Evolutionary conservation across 2,797 vertebrate species (phyloP).

Genomic region (Cyclopterus lumpus): DNA sequence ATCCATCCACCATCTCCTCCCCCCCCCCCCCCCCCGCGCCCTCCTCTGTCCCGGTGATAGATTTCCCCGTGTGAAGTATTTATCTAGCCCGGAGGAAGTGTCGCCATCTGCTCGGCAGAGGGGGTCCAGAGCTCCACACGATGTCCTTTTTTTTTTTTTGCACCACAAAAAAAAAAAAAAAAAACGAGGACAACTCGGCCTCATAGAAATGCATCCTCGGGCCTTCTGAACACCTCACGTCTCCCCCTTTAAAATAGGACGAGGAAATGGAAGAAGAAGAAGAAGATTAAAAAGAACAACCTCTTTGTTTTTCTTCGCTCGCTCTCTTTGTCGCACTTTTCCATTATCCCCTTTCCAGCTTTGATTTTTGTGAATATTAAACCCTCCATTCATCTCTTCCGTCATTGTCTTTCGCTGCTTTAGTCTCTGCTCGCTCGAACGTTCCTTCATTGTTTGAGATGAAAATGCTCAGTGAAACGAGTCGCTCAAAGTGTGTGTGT

Average conservation of each 20-base stretch:
- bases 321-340: neutral
- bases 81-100: constrained; percentile 77
- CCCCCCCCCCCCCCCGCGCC: constrained; percentile 50
- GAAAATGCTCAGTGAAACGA: constrained; percentile 43
- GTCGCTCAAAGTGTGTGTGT: constrained; percentile 27
- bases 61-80: constrained; percentile 78
- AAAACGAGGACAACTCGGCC: constrained; percentile 45
- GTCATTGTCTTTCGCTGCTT: constrained; percentile 23
- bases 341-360: constrained; percentile 3
- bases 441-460: constrained; percentile 21
- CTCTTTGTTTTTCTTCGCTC: neutral
- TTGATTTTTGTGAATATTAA: neutral
- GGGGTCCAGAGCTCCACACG: constrained; percentile 63
- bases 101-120: constrained; percentile 79
- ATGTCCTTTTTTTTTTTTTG: too few relatives aligned
- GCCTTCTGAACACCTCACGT: neutral
- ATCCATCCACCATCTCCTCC: too few relatives aligned
- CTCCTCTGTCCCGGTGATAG: constrained; percentile 70
- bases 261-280: neutral
- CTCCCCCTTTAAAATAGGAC: constrained; percentile 21
- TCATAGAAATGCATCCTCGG: neutral
- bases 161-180: neutral
- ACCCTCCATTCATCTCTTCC: constrained; percentile 20
- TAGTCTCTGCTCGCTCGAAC: constrained; percentile 27
- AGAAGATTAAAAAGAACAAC: neutral